Evolutionary conservation across 2,797 vertebrate genomes (phyloP), one percentile per base, ranked within the genome.

Genomic region (Spatula clypeata): DNA sequence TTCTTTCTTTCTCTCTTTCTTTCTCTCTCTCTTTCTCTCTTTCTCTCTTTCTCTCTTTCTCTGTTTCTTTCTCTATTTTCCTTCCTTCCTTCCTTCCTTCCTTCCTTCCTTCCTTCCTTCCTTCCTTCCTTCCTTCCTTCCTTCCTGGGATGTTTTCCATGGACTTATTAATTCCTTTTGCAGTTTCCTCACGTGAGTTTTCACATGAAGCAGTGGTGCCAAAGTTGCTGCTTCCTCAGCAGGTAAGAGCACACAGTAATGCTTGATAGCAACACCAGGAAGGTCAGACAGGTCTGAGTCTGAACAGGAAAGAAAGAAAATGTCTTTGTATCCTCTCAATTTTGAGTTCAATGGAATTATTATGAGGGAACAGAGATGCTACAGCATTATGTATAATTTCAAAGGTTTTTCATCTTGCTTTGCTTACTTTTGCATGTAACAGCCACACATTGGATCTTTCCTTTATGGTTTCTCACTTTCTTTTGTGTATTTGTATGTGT

Each of bases 241-340:
- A 71, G 64, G 53, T 51, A 60, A 29, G 58, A 55, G n/a, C 34
- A 5, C 5, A 34, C 5, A 9, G 13, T 79, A 7, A 9, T 55
- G 13, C 11, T 16, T 65, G 29, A 44, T 54, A 83, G 45, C 54
- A 93, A 14, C 58, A 29, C 62, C 47, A 32, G 79, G 27, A 88
- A 84, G 42, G 26, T 90, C 32, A 74, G 86, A 94, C 34, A 83
- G 60, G 44, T 96, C 93, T 93, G 85, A 96, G 95, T 89, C 79
- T 81, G 91, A 92, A 84, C 64, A 88, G 79, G 93, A 81, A 97
- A 96, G 14, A 86, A 72, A 60, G 3, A 4, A 61, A 76, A 58
- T 12, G 38, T 86, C 27, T 84, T 75, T 64, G 4, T 71, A 47
- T 66, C 12, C 12, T 92, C 61, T 75, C 74, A 74, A 19, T 95